Evolutionary conservation across 2,797 vertebrate species (phyloP).

Genomic region (Aphelocoma californica): DNA sequence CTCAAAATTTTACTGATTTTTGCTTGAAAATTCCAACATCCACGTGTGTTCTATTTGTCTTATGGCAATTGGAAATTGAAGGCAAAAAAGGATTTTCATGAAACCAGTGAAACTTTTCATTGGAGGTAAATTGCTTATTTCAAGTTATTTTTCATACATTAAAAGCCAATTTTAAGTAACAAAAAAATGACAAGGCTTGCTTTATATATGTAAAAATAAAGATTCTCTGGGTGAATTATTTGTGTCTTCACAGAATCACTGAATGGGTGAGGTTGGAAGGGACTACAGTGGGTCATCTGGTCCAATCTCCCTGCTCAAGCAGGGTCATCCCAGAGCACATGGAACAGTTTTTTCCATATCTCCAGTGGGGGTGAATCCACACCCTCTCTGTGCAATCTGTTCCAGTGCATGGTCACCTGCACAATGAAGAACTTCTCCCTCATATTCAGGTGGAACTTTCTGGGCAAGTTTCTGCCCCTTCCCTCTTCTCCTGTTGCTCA

Average conservation of each 20-base stretch:
- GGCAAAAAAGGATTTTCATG: background rate
- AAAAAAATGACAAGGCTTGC: fast-evolving
- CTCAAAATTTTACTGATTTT: background rate
- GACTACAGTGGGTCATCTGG: background rate
- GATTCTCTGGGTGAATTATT: background rate
- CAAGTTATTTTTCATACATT: background rate
- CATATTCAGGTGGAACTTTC: background rate
- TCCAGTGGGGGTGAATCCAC: background rate
- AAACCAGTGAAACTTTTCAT: background rate
- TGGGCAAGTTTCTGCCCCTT: background rate
- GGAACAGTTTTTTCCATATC: background rate
- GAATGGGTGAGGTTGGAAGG: background rate
- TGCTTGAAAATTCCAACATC: background rate
- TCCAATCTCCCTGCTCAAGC: background rate
- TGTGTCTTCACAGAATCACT: background rate
- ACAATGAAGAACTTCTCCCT: background rate
- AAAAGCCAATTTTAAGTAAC: background rate
- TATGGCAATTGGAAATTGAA: background rate
- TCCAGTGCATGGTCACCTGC: background rate
- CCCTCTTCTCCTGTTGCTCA: background rate
- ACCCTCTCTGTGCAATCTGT: background rate
- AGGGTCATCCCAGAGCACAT: background rate
- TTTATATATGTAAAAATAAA: background rate
- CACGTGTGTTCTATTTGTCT: background rate
- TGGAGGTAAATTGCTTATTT: background rate